Evolutionary conservation across 2,113 vertebrate species (phyloP).

Genomic region (Phaetusa simplex): DNA sequence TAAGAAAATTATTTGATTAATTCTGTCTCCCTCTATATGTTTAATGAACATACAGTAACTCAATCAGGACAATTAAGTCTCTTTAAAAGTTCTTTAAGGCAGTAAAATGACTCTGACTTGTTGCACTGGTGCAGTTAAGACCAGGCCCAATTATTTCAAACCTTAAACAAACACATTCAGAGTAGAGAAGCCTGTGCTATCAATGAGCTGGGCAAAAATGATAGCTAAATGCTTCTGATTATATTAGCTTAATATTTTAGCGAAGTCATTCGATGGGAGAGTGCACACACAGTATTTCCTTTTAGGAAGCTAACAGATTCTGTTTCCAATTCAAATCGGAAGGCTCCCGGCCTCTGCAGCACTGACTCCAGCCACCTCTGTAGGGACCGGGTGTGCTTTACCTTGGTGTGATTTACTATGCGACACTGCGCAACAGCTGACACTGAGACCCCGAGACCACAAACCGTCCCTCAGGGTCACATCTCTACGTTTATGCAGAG

Average conservation of each 20-base stretch:
- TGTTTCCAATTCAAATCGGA: slow-evolving; percentile 30
- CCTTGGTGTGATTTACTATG: neutral
- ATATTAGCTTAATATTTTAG: slow-evolving; percentile 20
- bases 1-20: neutral
- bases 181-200: neutral
- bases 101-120: slow-evolving; percentile 1
- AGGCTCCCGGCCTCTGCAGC: neutral
- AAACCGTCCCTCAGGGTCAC: neutral
- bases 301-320: slow-evolving; percentile 12
- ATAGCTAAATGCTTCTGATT: slow-evolving; percentile 37
- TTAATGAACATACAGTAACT: slow-evolving; percentile 14
- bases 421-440: neutral
- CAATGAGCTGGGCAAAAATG: slow-evolving; percentile 28
- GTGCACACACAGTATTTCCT: neutral
- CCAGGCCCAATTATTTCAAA: slow-evolving; percentile 38
- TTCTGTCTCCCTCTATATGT: neutral
- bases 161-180: slow-evolving; percentile 45
- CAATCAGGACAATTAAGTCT: neutral
- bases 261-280: neutral
- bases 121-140: slow-evolving; percentile 1
- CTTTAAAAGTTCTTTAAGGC: neutral
- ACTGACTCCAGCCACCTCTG: neutral
- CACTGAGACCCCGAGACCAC: neutral
- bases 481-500: neutral
- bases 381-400: neutral